These are phyloP conservation scores for Urocitellus parryii DNA, from an alignment of 2,113 vertebrate species.

Conservation along the genomic window DNA sequence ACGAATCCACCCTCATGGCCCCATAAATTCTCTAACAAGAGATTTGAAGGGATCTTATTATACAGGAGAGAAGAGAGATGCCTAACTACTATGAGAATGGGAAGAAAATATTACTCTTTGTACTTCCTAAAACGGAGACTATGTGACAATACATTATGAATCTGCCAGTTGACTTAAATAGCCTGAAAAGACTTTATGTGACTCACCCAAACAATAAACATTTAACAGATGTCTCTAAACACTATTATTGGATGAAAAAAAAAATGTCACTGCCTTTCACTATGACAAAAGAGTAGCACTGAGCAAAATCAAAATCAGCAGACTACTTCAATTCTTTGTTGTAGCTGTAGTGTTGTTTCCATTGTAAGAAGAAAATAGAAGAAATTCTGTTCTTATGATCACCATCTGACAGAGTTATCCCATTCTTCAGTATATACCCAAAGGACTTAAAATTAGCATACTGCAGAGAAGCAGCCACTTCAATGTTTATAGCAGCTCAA, in stretches of 20 bases:
- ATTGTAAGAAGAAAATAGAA: conserved; percentile 13
- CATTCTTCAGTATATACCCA: too few species aligned
- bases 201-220: conserved; percentile 15
- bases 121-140: neutral
- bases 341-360: neutral
- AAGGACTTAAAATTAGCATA: too few species aligned
- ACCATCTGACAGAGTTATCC: too few species aligned
- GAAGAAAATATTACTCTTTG: neutral
- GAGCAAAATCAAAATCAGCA: conserved; percentile 17
- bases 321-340: neutral
- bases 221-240: conserved; percentile 32
- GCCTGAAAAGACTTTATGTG: neutral
- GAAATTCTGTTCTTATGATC: neutral
- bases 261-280: neutral
- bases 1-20: neutral
- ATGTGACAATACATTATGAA: neutral
- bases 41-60: neutral
- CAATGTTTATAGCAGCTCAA: too few species aligned
- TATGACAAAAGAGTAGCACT: neutral
- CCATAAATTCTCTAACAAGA: neutral
- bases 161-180: neutral
- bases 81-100: neutral
- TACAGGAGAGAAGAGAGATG: neutral
- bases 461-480: too few species aligned
- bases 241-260: neutral